These are phyloP conservation scores for Prionace glauca DNA, from an alignment of 2,797 vertebrate genomes.

Conservation along the genomic window DNA sequence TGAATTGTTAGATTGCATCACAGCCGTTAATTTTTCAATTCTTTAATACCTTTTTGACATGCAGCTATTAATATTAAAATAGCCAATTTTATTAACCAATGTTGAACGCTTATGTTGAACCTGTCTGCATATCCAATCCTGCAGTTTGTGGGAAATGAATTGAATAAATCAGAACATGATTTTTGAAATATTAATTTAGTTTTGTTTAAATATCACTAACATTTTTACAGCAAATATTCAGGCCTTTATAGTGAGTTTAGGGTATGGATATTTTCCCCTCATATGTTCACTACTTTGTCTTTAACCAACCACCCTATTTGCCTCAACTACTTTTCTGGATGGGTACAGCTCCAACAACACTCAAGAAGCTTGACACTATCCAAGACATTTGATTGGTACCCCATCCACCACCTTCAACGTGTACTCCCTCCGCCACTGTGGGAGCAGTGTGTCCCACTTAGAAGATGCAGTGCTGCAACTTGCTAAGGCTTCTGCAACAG, in stretches of 20 bases:
- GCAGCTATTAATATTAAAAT: neutral
- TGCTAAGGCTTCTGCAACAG: no score
- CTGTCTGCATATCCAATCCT: no score
- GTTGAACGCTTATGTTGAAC: neutral
- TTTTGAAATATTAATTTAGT: neutral
- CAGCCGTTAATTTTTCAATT: neutral
- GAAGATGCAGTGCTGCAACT: no score
- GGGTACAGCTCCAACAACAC: no score
- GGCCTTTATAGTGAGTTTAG: neutral
- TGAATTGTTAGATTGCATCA: neutral
- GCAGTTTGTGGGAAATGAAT: neutral
- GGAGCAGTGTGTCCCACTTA: no score
- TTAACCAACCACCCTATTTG: neutral
- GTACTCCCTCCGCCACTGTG: no score
- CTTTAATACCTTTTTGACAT: neutral
- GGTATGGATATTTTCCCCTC: neutral
- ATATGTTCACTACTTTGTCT: neutral
- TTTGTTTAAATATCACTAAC: neutral
- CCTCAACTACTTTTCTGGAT: neutral
- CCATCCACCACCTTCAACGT: no score
- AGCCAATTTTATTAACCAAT: neutral
- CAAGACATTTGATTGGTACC: no score
- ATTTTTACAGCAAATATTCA: neutral
- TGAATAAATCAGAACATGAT: neutral
- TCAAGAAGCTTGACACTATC: no score